These are phyloP conservation scores for Lampris incognitus DNA, from an alignment of 2,113 vertebrate species.

Conservation along the genomic window DNA sequence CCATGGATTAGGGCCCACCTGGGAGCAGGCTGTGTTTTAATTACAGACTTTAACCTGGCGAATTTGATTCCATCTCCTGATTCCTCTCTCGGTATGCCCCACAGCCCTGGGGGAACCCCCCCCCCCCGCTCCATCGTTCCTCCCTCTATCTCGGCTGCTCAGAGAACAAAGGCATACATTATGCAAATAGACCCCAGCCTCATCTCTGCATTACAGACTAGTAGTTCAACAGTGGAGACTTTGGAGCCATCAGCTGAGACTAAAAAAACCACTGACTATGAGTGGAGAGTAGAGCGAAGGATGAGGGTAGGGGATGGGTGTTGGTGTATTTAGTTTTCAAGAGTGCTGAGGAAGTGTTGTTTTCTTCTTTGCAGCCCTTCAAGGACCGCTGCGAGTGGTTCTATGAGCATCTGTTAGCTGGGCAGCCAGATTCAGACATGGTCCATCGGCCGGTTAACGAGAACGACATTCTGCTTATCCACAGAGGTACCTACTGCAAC, in stretches of 20 bases:
- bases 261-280: conserved; percentile 45
- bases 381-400: conserved; percentile 99
- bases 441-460: conserved; percentile 97
- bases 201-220: conserved; percentile 40
- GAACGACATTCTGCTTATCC: conserved; percentile 95
- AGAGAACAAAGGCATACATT: conserved; percentile 74
- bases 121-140: conserved; percentile 40
- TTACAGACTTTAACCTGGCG: conserved; percentile 75
- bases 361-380: conserved; percentile 87
- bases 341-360: conserved; percentile 35
- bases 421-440: conserved; percentile 96
- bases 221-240: conserved; percentile 46
- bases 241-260: conserved; percentile 19
- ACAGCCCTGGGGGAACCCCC: conserved; percentile 29
- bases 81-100: conserved; percentile 34
- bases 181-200: conserved; percentile 69
- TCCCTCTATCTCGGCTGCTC: conserved; percentile 51
- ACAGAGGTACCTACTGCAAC: conserved; percentile 88
- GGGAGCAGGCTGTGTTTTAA: conserved; percentile 73
- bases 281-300: conserved; percentile 36
- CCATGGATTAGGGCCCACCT: conserved; percentile 66
- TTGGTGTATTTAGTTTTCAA: conserved; percentile 37
- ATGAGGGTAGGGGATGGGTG: not conserved
- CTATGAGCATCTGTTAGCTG: conserved; percentile 94
- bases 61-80: conserved; percentile 74